Base-by-base conservation (phyloP, 2,113 vertebrate species). In the Cheilinus undulatus region DNA sequence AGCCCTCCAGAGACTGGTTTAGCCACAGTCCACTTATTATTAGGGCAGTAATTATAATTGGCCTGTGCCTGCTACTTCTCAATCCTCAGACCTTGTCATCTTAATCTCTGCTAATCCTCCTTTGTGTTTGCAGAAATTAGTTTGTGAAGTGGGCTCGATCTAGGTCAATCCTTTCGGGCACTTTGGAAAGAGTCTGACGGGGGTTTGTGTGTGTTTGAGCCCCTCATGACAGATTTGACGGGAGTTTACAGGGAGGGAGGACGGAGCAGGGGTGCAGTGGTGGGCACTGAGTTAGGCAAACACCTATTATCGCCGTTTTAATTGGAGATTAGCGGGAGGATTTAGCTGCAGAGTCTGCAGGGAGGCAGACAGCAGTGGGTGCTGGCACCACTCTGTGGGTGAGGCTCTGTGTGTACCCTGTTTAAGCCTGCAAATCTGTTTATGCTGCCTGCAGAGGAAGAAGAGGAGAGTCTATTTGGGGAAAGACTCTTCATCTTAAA, bases 41-140 rank as follows among this genome's bases (percentile, higher is more conserved):
- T 62, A 50, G 64, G 69, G 30, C 78, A 82, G 82, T 86, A 87
- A 91, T 92, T 87, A 89, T 92, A 91, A 91, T 91, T 91, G 89
- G 90, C 91, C 90, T 65, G 50, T 82, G 84, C 69, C 75, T 69
- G 84, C 83, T 70, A 80, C 73, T 83, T 68, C 78, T 85, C 84
- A 81, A 76, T 86, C 84, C 86, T 73, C 78, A 86, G 67, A 90
- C 88, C 82, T 80, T 91, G 90, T 91, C 91, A 89, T 90, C 83
- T 86, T 91, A 92, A 92, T 92, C 89, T 88, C 49, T 14, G 49
- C 76, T 93, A 92, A 93, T 92, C 89, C 90, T 67, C 71, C 69
- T 89, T 85, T 89, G 82, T 91, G 88, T 89, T 87, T 76, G 69
- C 62, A 88, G 85, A 88, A 89, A 89, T 92, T 84, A 91, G 82